Percentiles rank a stretch among this genome's conserved stretches.
Evolutionary conservation across 1,140 invertebrate genomes (phyloP).

Genomic region (honey bee (Apis mellifera)): Amel_HAv3.1 CM009934.2:9898001-9898500

Average conservation of each 20-base stretch:
- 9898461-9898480: too few species aligned
- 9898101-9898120: neutral
- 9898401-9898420: neutral
- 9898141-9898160: conserved; percentile 36
- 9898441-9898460: too few species aligned
- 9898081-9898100: neutral
- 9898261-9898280: neutral
- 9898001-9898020: too few species aligned
- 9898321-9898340: neutral
- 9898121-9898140: conserved; percentile 36
- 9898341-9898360: neutral
- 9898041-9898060: too few species aligned
- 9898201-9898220: neutral
- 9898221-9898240: neutral
- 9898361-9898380: neutral
- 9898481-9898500: too few species aligned
- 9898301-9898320: neutral
- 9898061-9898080: neutral
- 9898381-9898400: neutral
- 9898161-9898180: conserved; percentile 31
- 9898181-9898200: conserved; percentile 7
- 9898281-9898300: neutral
- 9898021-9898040: too few species aligned
- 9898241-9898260: neutral
- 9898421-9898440: too few species aligned